Evolutionary conservation across 1,140 invertebrate genomes (phyloP).

Genomic region (Drosophila neocordata): DNA sequence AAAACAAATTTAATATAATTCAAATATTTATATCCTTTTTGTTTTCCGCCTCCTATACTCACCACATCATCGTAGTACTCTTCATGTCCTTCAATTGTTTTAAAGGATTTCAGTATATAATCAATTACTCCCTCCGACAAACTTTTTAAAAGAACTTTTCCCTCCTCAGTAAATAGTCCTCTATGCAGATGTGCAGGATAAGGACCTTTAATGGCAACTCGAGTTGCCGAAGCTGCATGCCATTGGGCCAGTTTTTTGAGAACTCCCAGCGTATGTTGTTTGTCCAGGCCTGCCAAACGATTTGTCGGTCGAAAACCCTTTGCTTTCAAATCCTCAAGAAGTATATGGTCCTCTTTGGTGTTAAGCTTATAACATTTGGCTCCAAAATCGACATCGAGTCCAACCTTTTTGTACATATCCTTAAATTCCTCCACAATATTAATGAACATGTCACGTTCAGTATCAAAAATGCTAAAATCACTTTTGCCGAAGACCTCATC

Average conservation of each 20-base stretch:
- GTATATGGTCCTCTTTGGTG: conserved; percentile 54
- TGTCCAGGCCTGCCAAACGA: conserved; percentile 83
- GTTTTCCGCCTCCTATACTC: background rate
- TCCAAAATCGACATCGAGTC: conserved; percentile 50
- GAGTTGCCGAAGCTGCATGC: conserved; percentile 82
- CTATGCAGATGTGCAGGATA: conserved; percentile 1
- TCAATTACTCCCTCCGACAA: background rate
- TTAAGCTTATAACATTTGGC: conserved; percentile 51
- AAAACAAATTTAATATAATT: background rate
- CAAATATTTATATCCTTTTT: too few relatives aligned
- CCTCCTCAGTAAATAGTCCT: conserved; percentile 34
- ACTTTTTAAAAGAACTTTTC: background rate
- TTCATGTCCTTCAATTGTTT: conserved; percentile 31
- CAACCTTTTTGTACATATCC: conserved; percentile 64
- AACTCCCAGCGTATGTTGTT: conserved; percentile 82
- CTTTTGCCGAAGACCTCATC: conserved; percentile 28
- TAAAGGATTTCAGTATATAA: background rate
- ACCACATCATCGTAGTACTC: conserved; percentile 38
- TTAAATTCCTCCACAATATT: conserved; percentile 52
- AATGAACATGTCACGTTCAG: conserved; percentile 49
- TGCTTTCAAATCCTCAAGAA: conserved; percentile 84
- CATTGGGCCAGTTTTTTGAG: conserved; percentile 84
- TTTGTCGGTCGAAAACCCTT: conserved; percentile 80
- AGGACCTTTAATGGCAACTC: conserved; percentile 83
- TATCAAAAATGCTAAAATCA: conserved; percentile 41